Conservation (phyloP, 2,888 invertebrate species). For the Temnothorax rugatulus region DNA sequence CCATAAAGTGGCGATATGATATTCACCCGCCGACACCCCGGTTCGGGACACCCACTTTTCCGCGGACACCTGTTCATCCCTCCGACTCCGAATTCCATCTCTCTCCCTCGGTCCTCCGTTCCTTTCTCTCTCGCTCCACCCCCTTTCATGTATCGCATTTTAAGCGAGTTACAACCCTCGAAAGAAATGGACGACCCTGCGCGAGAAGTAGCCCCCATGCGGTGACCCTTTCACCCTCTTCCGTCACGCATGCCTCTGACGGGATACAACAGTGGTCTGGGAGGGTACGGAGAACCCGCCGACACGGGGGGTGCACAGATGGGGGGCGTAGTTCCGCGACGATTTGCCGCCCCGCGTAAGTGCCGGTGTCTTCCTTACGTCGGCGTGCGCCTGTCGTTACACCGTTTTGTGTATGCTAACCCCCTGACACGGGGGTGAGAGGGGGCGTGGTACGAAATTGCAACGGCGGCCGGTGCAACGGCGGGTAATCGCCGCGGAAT, state of each 20-base stretch:
- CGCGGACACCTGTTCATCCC: constrained; percentile 82
- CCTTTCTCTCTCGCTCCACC: constrained; percentile 1
- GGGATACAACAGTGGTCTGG: constrained; percentile 4
- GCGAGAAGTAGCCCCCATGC: constrained; percentile 62
- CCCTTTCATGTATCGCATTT: constrained; percentile 55
- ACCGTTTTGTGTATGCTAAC: constrained; percentile 59
- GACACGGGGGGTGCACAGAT: constrained; percentile 79
- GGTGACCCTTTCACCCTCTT: constrained; percentile 75
- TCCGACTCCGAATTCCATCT: constrained; percentile 32
- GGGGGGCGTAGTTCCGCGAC: constrained; percentile 82
- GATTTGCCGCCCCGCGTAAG: constrained; percentile 66
- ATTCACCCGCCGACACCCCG: constrained; percentile 77
- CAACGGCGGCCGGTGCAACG: constrained; percentile 62
- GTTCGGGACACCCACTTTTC: constrained; percentile 76
- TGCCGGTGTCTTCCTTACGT: constrained; percentile 71
- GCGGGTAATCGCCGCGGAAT: constrained; percentile 65
- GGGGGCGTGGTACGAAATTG: constrained; percentile 64
- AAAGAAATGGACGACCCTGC: constrained; percentile 66
- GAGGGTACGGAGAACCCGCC: constrained; percentile 45
- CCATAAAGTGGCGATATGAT: constrained; percentile 83
- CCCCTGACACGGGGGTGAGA: constrained; percentile 42
- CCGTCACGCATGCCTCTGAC: constrained; percentile 65
- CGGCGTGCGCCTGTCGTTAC: constrained; percentile 39
- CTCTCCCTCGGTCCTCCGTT: constrained; percentile 1
- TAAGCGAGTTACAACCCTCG: constrained; percentile 72